phyloP scores from a whole-genome alignment of 2,797 vertebrate species.

The Enteromius paludinosus region DNA sequence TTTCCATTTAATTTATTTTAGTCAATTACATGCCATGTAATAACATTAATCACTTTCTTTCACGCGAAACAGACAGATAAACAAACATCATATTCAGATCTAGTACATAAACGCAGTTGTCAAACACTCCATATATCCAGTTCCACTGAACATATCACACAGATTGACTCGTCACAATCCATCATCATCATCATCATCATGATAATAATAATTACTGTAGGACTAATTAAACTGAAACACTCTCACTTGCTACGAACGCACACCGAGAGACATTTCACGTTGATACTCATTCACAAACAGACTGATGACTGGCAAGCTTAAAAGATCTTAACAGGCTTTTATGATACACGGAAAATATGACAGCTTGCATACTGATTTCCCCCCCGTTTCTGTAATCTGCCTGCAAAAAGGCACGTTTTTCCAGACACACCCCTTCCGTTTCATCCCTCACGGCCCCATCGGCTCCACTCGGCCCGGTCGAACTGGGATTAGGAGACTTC shows the following conservation, averaged over 20 bases:
- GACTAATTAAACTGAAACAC: conserved; percentile 41
- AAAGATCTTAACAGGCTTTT: conserved; percentile 44
- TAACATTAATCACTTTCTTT: not conserved
- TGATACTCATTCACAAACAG: conserved; percentile 37
- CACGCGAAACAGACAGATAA: not conserved
- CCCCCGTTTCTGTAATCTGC: conserved; percentile 27
- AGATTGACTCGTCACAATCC: conserved; percentile 33
- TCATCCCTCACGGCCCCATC: conserved; percentile 33
- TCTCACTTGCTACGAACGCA: conserved; percentile 44
- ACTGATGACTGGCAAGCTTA: conserved; percentile 40
- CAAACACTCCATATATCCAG: not conserved
- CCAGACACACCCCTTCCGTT: conserved; percentile 39
- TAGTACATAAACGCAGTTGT: not conserved
- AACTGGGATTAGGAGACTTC: conserved; percentile 56
- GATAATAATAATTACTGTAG: conserved; percentile 33
- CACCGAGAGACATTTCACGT: conserved; percentile 42
- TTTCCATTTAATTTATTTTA: not conserved
- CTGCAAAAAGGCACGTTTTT: conserved; percentile 6
- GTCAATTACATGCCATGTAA: not conserved
- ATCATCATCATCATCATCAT: conserved; percentile 40
- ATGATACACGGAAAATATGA: conserved; percentile 31
- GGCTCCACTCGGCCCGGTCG: conserved; percentile 41
- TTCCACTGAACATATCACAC: conserved; percentile 28
- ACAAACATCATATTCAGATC: conserved; percentile 1
- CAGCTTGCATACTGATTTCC: conserved; percentile 45